phyloP scores from a whole-genome alignment of 2,888 invertebrate genomes.

The Aphidius colemani region DNA sequence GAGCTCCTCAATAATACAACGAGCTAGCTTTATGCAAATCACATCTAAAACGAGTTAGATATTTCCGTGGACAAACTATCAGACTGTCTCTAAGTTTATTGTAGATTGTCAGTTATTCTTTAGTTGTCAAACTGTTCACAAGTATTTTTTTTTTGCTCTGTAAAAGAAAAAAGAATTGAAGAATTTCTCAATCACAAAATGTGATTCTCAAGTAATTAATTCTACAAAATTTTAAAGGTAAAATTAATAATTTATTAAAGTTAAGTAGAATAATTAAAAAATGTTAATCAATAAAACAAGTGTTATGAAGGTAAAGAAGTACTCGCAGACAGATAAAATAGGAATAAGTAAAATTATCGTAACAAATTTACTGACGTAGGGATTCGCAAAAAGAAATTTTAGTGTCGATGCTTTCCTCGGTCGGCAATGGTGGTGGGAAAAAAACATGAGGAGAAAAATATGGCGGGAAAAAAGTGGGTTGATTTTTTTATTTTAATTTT shows the following conservation, averaged over 20 bases:
- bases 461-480: constrained; percentile 47
- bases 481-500: no score
- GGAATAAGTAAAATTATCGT: neutral
- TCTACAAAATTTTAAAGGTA: no score
- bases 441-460: constrained; percentile 39
- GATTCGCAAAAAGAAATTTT: no score
- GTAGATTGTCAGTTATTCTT: constrained; percentile 44
- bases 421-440: constrained; percentile 26
- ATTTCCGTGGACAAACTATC: neutral
- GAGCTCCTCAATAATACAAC: constrained; percentile 41
- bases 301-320: constrained; percentile 26
- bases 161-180: neutral
- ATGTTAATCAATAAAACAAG: neutral
- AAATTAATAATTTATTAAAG: neutral
- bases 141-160: constrained; percentile 3
- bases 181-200: neutral
- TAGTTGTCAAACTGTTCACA: constrained; percentile 40
- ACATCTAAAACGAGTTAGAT: constrained; percentile 42
- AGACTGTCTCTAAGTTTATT: constrained; percentile 31
- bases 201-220: neutral
- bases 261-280: neutral
- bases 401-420: constrained; percentile 10
- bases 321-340: constrained; percentile 13
- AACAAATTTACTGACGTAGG: no score
- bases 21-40: constrained; percentile 58